These are phyloP conservation scores for Corbicula japonica DNA, from an alignment of 2,888 invertebrate species.

Conservation along the genomic window DNA sequence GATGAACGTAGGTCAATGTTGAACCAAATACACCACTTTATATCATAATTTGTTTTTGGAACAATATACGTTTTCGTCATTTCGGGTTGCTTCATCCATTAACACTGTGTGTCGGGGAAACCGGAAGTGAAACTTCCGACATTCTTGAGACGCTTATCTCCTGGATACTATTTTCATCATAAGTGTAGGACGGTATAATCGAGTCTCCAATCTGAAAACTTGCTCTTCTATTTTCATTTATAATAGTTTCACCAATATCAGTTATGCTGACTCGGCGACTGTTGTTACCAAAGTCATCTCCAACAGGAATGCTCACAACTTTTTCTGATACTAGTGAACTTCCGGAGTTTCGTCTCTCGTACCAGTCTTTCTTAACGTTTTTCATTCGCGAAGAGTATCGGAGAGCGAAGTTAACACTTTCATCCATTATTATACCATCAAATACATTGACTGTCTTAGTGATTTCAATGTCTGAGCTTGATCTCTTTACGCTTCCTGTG, in stretches of 20 bases:
- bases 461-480: neutral
- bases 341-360: neutral
- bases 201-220: too few relatives aligned
- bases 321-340: conserved; percentile 13
- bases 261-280: conserved; percentile 20
- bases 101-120: conserved; percentile 6
- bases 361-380: conserved; percentile 11
- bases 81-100: too few relatives aligned
- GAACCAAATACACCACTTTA: too few relatives aligned
- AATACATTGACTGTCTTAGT: conserved; percentile 19
- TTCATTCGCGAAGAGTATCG: conserved; percentile 31
- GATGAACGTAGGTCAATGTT: too few relatives aligned
- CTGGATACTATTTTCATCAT: neutral
- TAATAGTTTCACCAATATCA: conserved; percentile 1
- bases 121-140: conserved; percentile 8
- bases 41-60: too few relatives aligned
- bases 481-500: neutral
- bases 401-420: conserved; percentile 32
- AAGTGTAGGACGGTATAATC: neutral
- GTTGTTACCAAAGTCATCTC: neutral
- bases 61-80: too few relatives aligned
- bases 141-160: conserved; percentile 2
- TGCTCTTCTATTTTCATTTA: neutral
- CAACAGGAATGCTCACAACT: neutral
- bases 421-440: conserved; percentile 36